phyloP scores from a whole-genome alignment of 2,797 vertebrate species.

The Ispidina lecontei region DNA sequence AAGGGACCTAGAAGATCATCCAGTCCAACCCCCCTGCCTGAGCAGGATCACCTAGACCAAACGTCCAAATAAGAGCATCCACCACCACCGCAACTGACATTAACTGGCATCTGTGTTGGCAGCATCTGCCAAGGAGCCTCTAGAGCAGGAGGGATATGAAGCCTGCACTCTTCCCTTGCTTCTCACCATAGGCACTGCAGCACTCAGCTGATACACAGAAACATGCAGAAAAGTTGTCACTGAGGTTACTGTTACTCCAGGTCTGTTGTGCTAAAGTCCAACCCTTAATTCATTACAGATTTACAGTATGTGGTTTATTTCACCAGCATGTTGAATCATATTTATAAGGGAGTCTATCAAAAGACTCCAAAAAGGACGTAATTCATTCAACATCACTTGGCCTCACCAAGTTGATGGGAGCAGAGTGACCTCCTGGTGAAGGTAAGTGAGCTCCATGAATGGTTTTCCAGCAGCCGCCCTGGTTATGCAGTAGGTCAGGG shows the following conservation, averaged over 20 bases:
- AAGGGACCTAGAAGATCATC: too few relatives aligned
- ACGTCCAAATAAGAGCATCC: neutral
- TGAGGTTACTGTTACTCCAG: neutral
- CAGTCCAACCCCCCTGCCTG: too few relatives aligned
- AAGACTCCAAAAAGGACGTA: neutral
- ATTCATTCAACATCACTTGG: neutral
- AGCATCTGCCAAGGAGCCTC: neutral
- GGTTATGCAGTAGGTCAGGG: rapidly evolving
- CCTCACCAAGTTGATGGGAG: neutral
- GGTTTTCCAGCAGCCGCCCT: neutral
- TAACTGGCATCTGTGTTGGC: neutral
- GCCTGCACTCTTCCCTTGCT: neutral
- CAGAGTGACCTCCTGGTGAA: neutral
- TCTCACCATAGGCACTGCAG: neutral
- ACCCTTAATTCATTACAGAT: neutral
- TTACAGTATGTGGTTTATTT: neutral
- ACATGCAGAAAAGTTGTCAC: neutral
- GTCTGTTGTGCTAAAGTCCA: neutral
- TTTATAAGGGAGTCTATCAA: neutral
- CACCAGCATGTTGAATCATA: neutral
- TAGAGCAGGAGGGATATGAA: neutral
- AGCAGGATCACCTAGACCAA: too few relatives aligned
- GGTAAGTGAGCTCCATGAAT: neutral
- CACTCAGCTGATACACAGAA: neutral
- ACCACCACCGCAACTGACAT: neutral